Percentiles rank a stretch among this genome's conserved stretches.
Evolutionary conservation across 2,797 vertebrate genomes (phyloP).

Genomic region (Nothura maculosa): DNA sequence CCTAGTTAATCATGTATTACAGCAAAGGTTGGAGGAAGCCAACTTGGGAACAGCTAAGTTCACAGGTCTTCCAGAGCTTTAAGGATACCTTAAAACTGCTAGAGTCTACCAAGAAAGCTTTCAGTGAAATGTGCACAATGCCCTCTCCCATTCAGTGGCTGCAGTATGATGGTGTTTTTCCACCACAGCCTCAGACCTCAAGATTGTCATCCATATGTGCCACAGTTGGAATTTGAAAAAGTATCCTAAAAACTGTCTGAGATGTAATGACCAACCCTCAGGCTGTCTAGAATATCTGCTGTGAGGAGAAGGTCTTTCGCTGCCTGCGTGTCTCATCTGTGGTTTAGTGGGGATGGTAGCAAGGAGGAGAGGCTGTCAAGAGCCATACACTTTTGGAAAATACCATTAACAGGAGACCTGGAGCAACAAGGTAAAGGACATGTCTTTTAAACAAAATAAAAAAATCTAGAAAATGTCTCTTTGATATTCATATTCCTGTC

Average conservation of each 20-base stretch:
- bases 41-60: not conserved
- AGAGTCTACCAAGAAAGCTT: not conserved
- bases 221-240: not conserved
- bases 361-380: not conserved
- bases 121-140: not conserved
- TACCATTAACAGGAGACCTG: not conserved
- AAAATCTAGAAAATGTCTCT: not conserved
- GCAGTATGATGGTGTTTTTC: not conserved
- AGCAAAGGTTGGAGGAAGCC: not conserved
- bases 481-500: not conserved
- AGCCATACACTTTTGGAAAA: not conserved
- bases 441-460: not conserved
- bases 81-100: not conserved
- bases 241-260: not conserved
- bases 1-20: not conserved
- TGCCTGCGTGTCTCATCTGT: not conserved
- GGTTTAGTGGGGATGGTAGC: not conserved
- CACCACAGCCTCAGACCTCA: not conserved
- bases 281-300: not conserved
- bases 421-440: slow-evolving; percentile 3
- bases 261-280: not conserved
- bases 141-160: not conserved
- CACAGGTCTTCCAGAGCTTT: not conserved
- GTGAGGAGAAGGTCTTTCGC: not conserved
- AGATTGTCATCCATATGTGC: not conserved